Base-by-base conservation (phyloP, 2,888 invertebrate species). In the Diarsia rubi region DNA sequence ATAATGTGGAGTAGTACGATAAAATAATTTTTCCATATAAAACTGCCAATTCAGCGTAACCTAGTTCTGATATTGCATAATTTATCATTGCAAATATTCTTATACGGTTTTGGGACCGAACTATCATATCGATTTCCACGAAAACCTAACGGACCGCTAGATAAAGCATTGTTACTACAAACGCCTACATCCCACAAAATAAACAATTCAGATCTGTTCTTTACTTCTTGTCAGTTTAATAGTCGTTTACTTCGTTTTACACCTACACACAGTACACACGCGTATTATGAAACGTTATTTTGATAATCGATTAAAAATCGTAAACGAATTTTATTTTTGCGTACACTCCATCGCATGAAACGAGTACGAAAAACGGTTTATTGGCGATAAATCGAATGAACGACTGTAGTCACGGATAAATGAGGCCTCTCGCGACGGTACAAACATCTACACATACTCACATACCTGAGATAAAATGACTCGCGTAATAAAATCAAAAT, bases 331-430 rank as follows among this genome's bases (percentile, higher is more conserved):
- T 84, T 82, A 84, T 83, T 83, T 82, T 87, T 87, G 82, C 81
- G 87, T 86, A 86, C 85, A 54, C 82, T 73, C 64, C 21, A 81
- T 80, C 37, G 73, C 73, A 77, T 86, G 86, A 88, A 89, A 87
- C 85, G 84, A 88, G 86, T 86, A 85, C 86, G 86, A 88, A 86
- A 90, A 88, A 79, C 86, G 85, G 87, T 92, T 92, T 91, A 92
- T 90, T 89, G 88, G 82, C 88, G 84, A 91, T 92, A 92, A 91
- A 92, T 92, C 87, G 87, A 80, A 67, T 81, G 81, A 87, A 91
- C 89, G 89, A 82, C 81, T 79, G 78, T 84, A 84, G 86, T 79
- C 85, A 84, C 77, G 87, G 76, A 77, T 75, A 89, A 79, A 88
- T 78, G 84, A 88, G 88, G 86, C 88, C 88, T 86, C 85, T 85